Percentiles rank a stretch among this genome's conserved stretches.
phyloP scores from a whole-genome alignment of 2,888 invertebrate species.

The Gerris lacustris region DNA sequence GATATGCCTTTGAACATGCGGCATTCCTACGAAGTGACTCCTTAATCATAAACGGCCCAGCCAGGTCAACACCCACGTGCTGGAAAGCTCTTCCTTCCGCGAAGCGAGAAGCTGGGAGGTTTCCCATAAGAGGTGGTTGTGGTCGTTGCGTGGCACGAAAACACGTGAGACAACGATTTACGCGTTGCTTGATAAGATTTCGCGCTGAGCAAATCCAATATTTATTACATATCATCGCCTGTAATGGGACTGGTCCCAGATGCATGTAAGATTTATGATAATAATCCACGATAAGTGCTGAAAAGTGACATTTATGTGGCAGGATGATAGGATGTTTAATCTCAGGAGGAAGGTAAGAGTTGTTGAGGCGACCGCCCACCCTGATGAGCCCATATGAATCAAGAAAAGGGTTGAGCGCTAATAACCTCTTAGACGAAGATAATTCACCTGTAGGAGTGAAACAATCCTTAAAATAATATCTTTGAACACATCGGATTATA shows the following conservation, averaged over 20 bases:
- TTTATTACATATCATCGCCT: background rate
- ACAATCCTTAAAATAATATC: background rate
- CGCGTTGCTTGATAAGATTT: slow-evolving; percentile 12
- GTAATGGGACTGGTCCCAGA: slow-evolving; percentile 12
- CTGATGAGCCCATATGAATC: slow-evolving; percentile 16
- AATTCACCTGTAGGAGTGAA: background rate
- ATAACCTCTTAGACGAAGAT: background rate
- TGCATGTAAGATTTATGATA: slow-evolving; percentile 18
- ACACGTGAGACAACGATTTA: slow-evolving; percentile 17
- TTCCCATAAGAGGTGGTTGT: slow-evolving; percentile 18
- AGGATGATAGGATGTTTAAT: slow-evolving; percentile 17
- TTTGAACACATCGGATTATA: background rate
- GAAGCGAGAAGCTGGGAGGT: slow-evolving; percentile 20
- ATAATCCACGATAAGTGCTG: slow-evolving; percentile 17
- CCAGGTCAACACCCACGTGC: slow-evolving; percentile 33
- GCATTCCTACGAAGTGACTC: slow-evolving; percentile 23
- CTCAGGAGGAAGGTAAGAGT: slow-evolving; percentile 5
- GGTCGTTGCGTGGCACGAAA: slow-evolving; percentile 15
- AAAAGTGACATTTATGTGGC: slow-evolving; percentile 12
- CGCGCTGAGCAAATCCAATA: slow-evolving; percentile 17
- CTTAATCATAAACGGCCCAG: slow-evolving; percentile 29
- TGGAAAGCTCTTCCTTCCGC: slow-evolving; percentile 14
- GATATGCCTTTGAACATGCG: slow-evolving; percentile 28
- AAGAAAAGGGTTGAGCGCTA: slow-evolving; percentile 9
- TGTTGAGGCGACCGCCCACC: slow-evolving; percentile 20